phyloP scores from a whole-genome alignment of 2,113 vertebrate species.

The Etheostoma spectabile region DNA sequence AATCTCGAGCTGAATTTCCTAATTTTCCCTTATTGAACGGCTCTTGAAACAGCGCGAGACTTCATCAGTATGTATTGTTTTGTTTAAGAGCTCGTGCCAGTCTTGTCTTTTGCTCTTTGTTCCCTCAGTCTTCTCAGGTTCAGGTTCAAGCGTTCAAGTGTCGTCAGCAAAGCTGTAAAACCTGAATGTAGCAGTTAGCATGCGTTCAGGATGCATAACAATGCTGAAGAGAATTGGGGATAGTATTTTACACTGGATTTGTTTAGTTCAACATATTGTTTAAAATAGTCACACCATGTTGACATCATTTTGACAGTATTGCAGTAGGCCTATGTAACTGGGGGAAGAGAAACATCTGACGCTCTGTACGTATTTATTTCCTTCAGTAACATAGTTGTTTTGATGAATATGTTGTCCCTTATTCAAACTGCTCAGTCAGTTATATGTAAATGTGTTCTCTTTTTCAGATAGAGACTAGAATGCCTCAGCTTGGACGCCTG shows the following conservation, averaged over 20 bases:
- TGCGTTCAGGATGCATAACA: neutral
- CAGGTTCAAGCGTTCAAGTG: conserved; percentile 12
- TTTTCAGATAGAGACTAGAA: conserved; percentile 46
- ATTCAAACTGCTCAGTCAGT: neutral
- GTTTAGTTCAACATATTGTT: neutral
- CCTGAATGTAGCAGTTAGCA: neutral
- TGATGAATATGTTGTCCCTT: neutral
- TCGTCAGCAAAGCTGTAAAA: conserved; percentile 36
- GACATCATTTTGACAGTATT: neutral
- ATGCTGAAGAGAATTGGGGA: neutral
- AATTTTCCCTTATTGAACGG: neutral
- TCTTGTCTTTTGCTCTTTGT: conserved; percentile 40
- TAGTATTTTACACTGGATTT: neutral
- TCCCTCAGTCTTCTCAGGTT: conserved; percentile 33
- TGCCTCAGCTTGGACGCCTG: conserved; percentile 75
- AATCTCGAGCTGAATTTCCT: conserved; percentile 48
- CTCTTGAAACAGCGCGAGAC: conserved; percentile 19
- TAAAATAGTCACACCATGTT: neutral
- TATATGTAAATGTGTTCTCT: neutral
- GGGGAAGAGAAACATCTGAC: neutral
- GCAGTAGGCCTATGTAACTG: neutral
- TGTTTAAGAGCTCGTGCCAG: neutral
- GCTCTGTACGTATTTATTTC: neutral
- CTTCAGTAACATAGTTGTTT: neutral
- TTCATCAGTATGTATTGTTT: conserved; percentile 54